Evolutionary conservation across 2,113 vertebrate species (phyloP).

Genomic region (Mohoua ochrocephala): DNA sequence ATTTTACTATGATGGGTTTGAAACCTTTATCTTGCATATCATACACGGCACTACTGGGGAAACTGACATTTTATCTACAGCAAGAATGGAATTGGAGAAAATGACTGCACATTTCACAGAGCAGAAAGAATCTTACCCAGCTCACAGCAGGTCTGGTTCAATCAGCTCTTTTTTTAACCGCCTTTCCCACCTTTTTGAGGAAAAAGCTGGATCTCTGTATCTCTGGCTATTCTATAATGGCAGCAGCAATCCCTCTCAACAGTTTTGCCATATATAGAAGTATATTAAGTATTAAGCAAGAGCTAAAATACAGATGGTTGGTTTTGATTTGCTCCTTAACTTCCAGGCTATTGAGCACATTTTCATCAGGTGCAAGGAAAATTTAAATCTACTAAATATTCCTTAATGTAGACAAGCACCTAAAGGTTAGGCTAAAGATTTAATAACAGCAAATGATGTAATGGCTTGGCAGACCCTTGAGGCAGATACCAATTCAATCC

Average conservation of each 20-base stretch:
- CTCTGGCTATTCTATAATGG: not conserved
- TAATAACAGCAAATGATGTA: not conserved
- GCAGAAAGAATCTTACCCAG: not conserved
- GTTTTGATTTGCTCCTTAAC: not conserved
- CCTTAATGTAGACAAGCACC: not conserved
- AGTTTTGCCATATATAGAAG: not conserved
- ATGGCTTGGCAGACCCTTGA: not conserved
- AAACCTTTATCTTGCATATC: not conserved
- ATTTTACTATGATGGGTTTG: not conserved
- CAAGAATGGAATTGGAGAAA: not conserved
- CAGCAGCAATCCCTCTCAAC: not conserved
- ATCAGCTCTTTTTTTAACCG: not conserved
- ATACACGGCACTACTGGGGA: accelerated
- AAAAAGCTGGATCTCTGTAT: not conserved
- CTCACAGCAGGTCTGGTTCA: not conserved
- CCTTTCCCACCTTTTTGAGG: not conserved
- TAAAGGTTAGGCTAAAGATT: not conserved
- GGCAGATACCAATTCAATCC: not conserved
- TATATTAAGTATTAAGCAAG: not conserved
- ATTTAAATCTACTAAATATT: not conserved
- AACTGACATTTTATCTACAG: not conserved
- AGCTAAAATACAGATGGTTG: not conserved
- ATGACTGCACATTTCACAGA: not conserved
- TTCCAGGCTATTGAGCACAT: not conserved
- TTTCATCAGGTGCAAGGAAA: not conserved